Base-by-base conservation (phyloP, 2,888 invertebrate species). In the Drosophila cyrtoloma region DNA sequence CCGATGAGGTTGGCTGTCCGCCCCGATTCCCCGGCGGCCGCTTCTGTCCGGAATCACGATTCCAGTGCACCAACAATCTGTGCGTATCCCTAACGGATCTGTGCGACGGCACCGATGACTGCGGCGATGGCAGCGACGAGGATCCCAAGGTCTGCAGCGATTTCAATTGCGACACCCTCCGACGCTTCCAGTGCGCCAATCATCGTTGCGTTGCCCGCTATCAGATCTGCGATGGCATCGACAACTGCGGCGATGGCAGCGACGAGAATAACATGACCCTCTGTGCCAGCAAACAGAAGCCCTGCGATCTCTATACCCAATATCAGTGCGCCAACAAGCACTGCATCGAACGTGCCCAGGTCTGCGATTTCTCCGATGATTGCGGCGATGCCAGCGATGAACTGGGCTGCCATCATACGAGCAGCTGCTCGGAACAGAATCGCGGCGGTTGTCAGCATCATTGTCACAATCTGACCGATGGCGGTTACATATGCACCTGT, bases 191-290 rank as follows among this genome's bases (percentile, higher is more conserved):
- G 91, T 99, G 99, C 92, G 95, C 95, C 72, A 98, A 98, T 92
- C 97, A 97, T 81, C 96, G 97, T 81, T 98, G 98, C 89, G 97
- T 98, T 68, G 96, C 97, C 1, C 94, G 96, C 69, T 97, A 97
- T 91, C 97, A 97, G 91, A 95, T 97, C 12, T 99, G 99, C 93
- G 98, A 99, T 93, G 97, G 97, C 37, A 95, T 97, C 26, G 97
- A 98, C 93, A 98, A 99, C 93, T 99, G 99, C 93, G 97, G 97
- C 44, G 98, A 99, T 93, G 98, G 98, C 12, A 97, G 97, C 0
- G 99, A 99, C 93, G 99, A 99, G 94, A 98, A 98, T 93, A 98
- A 98, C 93, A 97, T 98, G 95, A 98, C 98, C 0, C 94, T 98
- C 65, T 98, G 98, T 92, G 96, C 96, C 2, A 94, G 95, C n/a